phyloP scores from a whole-genome alignment of 2,888 invertebrate species.

The Nasonia oneida region DNA sequence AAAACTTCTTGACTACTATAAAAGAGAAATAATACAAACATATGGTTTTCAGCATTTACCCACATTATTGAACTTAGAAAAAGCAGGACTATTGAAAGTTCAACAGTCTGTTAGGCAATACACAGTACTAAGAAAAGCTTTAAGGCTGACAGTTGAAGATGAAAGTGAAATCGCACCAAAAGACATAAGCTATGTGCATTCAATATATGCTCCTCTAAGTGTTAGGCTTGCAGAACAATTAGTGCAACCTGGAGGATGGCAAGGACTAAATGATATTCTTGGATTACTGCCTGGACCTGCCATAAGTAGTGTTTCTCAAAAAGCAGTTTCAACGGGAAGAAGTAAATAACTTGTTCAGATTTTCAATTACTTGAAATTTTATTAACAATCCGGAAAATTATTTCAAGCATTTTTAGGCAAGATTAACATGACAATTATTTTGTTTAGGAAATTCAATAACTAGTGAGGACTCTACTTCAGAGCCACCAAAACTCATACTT shows the following conservation, averaged over 20 bases:
- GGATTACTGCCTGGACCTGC: slow-evolving; percentile 90
- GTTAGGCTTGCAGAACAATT: slow-evolving; percentile 92
- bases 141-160: slow-evolving; percentile 93
- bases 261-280: slow-evolving; percentile 91
- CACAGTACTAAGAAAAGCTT: slow-evolving; percentile 88
- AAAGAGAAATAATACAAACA: slow-evolving; percentile 88
- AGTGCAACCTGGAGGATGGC: slow-evolving; percentile 88
- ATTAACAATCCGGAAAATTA: not conserved
- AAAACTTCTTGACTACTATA: slow-evolving; percentile 88
- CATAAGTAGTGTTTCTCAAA: slow-evolving; percentile 75
- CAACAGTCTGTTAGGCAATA: slow-evolving; percentile 89
- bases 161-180: slow-evolving; percentile 90
- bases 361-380: not conserved
- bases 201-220: slow-evolving; percentile 95
- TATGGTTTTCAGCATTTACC: slow-evolving; percentile 93
- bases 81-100: slow-evolving; percentile 88
- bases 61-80: slow-evolving; percentile 92
- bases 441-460: slow-evolving; percentile 78
- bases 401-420: slow-evolving; percentile 76
- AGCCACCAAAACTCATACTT: slow-evolving; percentile 87
- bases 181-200: slow-evolving; percentile 95
- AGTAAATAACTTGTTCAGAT: slow-evolving; percentile 63
- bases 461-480: slow-evolving; percentile 77
- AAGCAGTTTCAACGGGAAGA: slow-evolving; percentile 63
- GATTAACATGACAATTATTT: slow-evolving; percentile 46